Base-by-base conservation (phyloP, 2,888 invertebrate species). In the Spodoptera picta region DNA sequence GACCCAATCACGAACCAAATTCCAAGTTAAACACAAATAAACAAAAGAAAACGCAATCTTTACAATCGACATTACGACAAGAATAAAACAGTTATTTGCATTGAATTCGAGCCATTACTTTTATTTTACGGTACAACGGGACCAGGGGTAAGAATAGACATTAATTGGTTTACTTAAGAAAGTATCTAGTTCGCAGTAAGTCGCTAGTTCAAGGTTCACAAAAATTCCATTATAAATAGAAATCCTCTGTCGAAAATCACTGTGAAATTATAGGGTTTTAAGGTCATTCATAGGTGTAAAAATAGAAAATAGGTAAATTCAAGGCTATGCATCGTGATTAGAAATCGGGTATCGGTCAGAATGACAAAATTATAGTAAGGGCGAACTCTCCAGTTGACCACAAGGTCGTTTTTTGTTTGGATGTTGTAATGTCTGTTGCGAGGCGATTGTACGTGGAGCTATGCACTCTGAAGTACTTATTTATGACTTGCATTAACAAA, bases 381-480 rank as follows among this genome's bases (percentile, higher is more conserved):
- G 91, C 90, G 78, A 79, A 68, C 82, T 85, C 82, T 83, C 83
- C 78, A 76, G 65, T 70, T 77, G 80, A 83, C 86, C 85, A 84
- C 93, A 92, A 94, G 93, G 93, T 85, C 88, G 77, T 69, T 92
- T 92, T 93, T 92, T 93, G 89, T 79, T 64, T 44, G 23, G 45
- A 68, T 92, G 84, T 89, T 73, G 92, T 88, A 92, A 92, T 85
- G 58, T 56, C 75, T 57, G 66, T 75, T 77, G 82, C 78, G 83
- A 52, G 63, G 80, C 77, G 83, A 85, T 36, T 14, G 23, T 41
- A 61, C 80, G 81, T 83, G 82, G 62, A 80, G 74, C 61, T 80
- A 82, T 85, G 82, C 76, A 69, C 60, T 79, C 62, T 36, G 36
- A 36, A 36, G 36, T 36, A 36, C 36, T 31, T 31, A 31, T 31